A percentile compares a stretch with the other conserved stretches of the same genome.
These are phyloP conservation scores for Emmelina monodactyla DNA, from an alignment of 2,888 invertebrate species.

Conservation along the genomic window DNA sequence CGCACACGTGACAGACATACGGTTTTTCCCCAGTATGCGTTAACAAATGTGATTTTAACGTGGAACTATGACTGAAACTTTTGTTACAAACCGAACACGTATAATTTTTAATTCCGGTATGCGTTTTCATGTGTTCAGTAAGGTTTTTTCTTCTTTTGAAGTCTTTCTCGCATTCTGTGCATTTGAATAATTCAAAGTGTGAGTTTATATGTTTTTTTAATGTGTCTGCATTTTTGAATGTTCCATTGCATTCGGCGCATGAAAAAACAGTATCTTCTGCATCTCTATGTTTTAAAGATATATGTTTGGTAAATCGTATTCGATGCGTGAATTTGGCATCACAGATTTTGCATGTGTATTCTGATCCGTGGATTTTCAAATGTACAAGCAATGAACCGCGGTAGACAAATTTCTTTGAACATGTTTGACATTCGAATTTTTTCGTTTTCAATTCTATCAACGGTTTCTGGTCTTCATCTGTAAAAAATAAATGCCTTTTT, in stretches of 20 bases:
- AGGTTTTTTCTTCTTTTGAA: conserved; percentile 43
- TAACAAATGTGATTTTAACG: conserved; percentile 44
- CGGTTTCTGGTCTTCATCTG: conserved; percentile 17
- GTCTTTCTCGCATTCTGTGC: conserved; percentile 34
- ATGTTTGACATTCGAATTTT: conserved; percentile 22
- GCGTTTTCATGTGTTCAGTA: conserved; percentile 47
- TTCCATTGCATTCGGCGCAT: conserved; percentile 33
- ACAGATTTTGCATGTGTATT: conserved; percentile 38
- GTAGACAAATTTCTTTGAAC: conserved; percentile 28
- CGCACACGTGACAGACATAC: conserved; percentile 47
- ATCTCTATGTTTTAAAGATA: conserved; percentile 25
- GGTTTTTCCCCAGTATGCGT: conserved; percentile 50
- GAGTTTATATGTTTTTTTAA: conserved; percentile 37
- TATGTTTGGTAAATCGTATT: conserved; percentile 40
- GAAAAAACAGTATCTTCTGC: conserved; percentile 29
- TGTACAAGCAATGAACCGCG: conserved; percentile 32
- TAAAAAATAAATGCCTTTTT: too few species aligned
- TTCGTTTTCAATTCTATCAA: conserved; percentile 13
- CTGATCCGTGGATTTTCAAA: conserved; percentile 29
- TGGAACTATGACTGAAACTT: conserved; percentile 45
- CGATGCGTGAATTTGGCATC: conserved; percentile 29
- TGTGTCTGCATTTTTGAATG: conserved; percentile 30
- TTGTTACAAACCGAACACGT: conserved; percentile 36
- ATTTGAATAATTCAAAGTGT: conserved; percentile 40
- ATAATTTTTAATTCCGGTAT: conserved; percentile 40